Percentiles rank a stretch among this genome's conserved stretches.
Evolutionary conservation across 2,888 invertebrate species (phyloP).

Genomic region (Ceramica pisi): DNA sequence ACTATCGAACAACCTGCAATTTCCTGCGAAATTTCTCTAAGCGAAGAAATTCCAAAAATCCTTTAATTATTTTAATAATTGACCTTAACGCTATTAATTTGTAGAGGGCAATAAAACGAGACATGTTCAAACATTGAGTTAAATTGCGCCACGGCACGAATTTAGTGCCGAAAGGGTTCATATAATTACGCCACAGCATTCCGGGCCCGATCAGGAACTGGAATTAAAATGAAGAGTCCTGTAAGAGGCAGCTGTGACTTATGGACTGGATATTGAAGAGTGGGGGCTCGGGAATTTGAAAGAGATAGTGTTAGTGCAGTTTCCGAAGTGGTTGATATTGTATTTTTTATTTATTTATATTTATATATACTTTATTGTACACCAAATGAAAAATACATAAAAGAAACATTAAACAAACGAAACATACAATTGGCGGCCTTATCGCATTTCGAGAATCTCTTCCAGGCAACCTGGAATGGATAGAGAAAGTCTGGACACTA

Average conservation of each 20-base stretch:
- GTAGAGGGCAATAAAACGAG: constrained; percentile 70
- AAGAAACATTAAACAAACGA: too few species aligned
- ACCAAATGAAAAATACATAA: too few species aligned
- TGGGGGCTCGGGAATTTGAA: constrained; percentile 21
- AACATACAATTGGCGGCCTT: too few species aligned
- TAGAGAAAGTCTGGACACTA: too few species aligned
- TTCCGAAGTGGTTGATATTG: background rate
- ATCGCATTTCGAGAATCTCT: too few species aligned
- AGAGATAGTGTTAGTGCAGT: background rate
- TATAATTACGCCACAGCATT: constrained; percentile 80
- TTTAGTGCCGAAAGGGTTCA: constrained; percentile 79
- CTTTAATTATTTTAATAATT: constrained; percentile 68
- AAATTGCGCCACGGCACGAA: constrained; percentile 78
- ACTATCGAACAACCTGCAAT: constrained; percentile 23
- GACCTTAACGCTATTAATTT: constrained; percentile 71
- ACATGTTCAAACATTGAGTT: constrained; percentile 73
- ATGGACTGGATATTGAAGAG: constrained; percentile 64
- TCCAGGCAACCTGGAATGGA: too few species aligned
- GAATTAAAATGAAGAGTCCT: constrained; percentile 73
- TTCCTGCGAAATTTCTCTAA: constrained; percentile 13
- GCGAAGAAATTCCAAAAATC: constrained; percentile 65
- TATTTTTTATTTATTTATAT: too few species aligned
- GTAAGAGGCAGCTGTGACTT: constrained; percentile 64
- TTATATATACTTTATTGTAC: too few species aligned
- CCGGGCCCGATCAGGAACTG: constrained; percentile 74